Evolutionary conservation across 1,140 invertebrate genomes (phyloP), one percentile per base, ranked within the genome.

Genomic region (Mamestra configurata): DNA sequence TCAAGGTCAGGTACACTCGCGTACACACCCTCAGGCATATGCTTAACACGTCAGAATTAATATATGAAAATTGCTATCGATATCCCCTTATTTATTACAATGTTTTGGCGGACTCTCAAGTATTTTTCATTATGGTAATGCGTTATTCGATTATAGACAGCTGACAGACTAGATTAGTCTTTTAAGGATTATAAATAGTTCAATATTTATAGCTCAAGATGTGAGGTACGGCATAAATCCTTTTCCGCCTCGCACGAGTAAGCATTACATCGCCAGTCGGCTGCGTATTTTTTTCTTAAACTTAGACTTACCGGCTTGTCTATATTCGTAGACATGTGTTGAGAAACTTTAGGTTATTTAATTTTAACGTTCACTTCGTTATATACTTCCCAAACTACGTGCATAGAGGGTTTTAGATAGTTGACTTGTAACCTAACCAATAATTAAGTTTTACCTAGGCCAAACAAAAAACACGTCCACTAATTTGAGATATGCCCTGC

Each of bases 11-110:
- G 55, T 27, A 20, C 43, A 53, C 77, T 75, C 77, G 80, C n/a
- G 18, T 1, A 53, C 20, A 84, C 72, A 80, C 77, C 80, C 18
- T 37, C 24, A 46, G 64, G 72, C 75, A 53, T 79, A 43, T 68
- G 70, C 64, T 82, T 76, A 79, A 80, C 83, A 80, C 83, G 84
- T 86, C 85, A 81, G 77, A 78, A 76, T 77, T 89, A 87, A 92
- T 88, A 86, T 92, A 91, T 90, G 87, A 81, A 90, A 90, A 92
- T 91, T 89, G 85, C 71, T 86, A 80, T 86, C 53, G 82, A 75
- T 77, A 77, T 77, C 80, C 78, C 77, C 18, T 43, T 85, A 88
- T 89, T 89, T 89, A 89, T 91, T 82, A 73, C 43, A 53, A 68
- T 77, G 81, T 82, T 90, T 92, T 91, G 89, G 88, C 89, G 53